Conservation (phyloP, 2,113 vertebrate genomes). For the Oreochromis aureus region DNA sequence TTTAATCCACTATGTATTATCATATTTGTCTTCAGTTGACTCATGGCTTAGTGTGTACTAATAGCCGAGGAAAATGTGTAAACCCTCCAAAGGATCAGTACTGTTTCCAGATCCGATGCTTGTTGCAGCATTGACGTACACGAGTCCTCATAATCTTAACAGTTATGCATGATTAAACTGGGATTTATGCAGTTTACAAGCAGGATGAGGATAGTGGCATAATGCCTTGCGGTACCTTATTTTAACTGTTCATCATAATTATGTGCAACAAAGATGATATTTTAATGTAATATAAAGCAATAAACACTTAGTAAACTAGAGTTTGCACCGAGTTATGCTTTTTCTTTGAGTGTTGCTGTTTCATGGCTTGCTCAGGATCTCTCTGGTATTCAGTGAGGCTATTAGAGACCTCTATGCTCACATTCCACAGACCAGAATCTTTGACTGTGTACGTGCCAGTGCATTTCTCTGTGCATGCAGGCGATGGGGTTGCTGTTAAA, state of each 20-base stretch:
- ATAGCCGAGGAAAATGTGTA: slow-evolving; percentile 38
- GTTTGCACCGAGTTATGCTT: background rate
- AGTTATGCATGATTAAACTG: slow-evolving; percentile 57
- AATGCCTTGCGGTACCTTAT: background rate
- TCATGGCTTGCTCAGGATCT: background rate
- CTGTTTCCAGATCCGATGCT: slow-evolving; percentile 53
- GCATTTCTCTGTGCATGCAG: background rate
- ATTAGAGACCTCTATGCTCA: slow-evolving; percentile 17
- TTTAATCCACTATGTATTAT: slow-evolving; percentile 44
- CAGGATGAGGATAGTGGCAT: background rate
- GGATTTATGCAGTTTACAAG: slow-evolving; percentile 38
- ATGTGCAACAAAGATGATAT: background rate
- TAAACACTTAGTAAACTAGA: background rate
- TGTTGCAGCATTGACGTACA: slow-evolving; percentile 48
- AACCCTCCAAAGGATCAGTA: slow-evolving; percentile 42
- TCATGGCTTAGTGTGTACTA: slow-evolving; percentile 38
- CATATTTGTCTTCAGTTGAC: slow-evolving; percentile 46
- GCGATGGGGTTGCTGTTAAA: slow-evolving; percentile 19
- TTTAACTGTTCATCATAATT: background rate
- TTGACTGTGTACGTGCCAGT: slow-evolving; percentile 2
- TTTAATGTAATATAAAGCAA: background rate
- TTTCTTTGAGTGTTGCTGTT: background rate
- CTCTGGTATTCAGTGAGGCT: background rate
- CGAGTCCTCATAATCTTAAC: slow-evolving; percentile 56
- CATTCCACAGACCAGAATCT: slow-evolving; percentile 1